Percentiles rank a stretch among this genome's conserved stretches.
Conservation (phyloP, 37 sponge, comb jelly and placozoan genomes). For the Chondrosia reniformis region DNA sequence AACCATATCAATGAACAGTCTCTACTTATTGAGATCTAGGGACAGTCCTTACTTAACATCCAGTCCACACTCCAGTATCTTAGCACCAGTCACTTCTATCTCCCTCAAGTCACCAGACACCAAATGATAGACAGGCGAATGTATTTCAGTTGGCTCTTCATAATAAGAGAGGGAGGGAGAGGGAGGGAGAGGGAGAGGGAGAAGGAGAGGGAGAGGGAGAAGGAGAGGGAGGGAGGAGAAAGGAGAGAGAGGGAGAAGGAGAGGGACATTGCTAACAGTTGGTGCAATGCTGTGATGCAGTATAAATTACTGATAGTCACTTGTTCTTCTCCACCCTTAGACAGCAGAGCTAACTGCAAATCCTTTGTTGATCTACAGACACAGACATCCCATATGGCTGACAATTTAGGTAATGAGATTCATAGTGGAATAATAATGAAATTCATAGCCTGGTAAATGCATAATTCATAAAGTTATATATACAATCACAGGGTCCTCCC, state of each 20-base stretch:
- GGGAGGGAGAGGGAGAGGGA: no score
- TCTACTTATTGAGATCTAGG: background rate
- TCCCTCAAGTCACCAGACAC: conserved; percentile 44
- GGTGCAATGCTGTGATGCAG: no score
- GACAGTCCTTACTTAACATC: conserved; percentile 33
- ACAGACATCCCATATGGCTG: no score
- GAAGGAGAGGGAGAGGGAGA: background rate
- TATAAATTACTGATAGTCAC: no score
- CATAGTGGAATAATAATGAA: no score
- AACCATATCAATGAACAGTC: no score
- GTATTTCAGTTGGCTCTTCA: conserved; percentile 31
- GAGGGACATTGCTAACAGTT: no score
- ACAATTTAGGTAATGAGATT: no score
- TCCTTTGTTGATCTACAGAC: no score
- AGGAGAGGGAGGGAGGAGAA: background rate
- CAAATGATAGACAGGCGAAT: conserved; percentile 45
- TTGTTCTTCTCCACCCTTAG: no score
- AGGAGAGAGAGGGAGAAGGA: background rate
- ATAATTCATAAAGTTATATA: background rate
- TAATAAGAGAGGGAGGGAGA: background rate
- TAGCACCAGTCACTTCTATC: conserved; percentile 20
- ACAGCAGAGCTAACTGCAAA: no score
- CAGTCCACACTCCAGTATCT: conserved; percentile 42
- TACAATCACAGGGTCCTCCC: background rate
- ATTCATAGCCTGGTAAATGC: no score